Evolutionary conservation across 2,888 invertebrate genomes (phyloP).

Genomic region (Eutolmus rufibarbis): DNA sequence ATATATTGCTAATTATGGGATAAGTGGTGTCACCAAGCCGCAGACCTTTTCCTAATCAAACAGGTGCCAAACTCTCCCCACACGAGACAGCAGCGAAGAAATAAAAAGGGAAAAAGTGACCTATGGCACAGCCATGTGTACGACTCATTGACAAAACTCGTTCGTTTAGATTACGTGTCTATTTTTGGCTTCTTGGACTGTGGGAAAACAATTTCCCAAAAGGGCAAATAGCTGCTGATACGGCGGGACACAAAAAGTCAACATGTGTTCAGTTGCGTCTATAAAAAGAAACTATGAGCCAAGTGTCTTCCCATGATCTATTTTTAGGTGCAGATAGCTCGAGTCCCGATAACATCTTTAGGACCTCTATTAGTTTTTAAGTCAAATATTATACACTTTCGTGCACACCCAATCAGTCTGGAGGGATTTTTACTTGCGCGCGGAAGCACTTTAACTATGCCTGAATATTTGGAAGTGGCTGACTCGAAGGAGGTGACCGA

Average conservation of each 20-base stretch:
- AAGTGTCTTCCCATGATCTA: conserved; percentile 39
- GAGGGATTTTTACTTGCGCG: background rate
- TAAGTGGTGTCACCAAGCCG: background rate
- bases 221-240: conserved; percentile 18
- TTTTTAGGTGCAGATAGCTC: conserved; percentile 21
- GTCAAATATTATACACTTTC: background rate
- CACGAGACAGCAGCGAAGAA: background rate
- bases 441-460: background rate
- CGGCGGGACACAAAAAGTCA: background rate
- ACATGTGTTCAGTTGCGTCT: conserved; percentile 25
- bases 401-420: conserved; percentile 15
- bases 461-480: background rate
- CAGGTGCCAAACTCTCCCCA: background rate
- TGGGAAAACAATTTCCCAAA: conserved; percentile 37
- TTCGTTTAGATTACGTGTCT: background rate
- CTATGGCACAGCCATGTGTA: conserved; percentile 1
- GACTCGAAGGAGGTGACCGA: background rate
- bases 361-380: conserved; percentile 28
- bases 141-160: conserved; percentile 21
- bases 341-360: conserved; percentile 26
- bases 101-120: background rate
- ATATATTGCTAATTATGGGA: background rate
- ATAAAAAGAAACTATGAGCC: conserved; percentile 13
- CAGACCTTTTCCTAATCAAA: background rate
- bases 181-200: conserved; percentile 23